Conservation (phyloP, 35 echinoderm and acorn worm genomes). For the Antedon bifida region DNA sequence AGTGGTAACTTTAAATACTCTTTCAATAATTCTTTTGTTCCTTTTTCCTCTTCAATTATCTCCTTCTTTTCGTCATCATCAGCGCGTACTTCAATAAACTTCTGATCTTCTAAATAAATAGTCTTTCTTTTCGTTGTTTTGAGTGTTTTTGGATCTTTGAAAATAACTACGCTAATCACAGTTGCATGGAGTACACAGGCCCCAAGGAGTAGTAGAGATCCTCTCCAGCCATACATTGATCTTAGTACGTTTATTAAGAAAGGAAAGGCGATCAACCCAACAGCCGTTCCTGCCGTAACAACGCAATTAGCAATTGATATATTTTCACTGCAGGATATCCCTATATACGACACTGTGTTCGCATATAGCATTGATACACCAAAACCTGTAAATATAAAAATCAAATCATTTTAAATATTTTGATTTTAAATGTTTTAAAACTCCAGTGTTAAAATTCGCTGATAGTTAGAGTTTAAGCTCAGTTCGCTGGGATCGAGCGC, state of each 20-base stretch:
- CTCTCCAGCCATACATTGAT: not conserved
- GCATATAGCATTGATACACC: not conserved
- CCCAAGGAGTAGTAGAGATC: not conserved
- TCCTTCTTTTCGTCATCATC: not conserved
- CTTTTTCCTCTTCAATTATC: not conserved
- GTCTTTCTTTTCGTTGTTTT: not conserved
- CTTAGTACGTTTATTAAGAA: not conserved
- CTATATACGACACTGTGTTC: not conserved
- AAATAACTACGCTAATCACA: not conserved
- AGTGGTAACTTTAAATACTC: not conserved
- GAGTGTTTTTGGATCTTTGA: not conserved
- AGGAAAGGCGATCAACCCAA: not conserved
- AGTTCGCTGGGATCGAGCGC: no score
- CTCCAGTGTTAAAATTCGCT: no score
- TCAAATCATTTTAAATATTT: not conserved
- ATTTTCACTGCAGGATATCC: not conserved
- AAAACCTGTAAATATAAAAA: not conserved
- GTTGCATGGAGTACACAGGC: not conserved
- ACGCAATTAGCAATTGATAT: not conserved
- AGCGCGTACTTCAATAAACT: not conserved
- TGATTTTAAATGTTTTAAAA: not conserved
- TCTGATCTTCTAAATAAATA: not conserved
- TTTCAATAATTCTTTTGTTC: not conserved
- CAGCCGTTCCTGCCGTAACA: not conserved
- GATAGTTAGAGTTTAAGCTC: not conserved